Percentiles rank a stretch among this genome's conserved stretches.
These are phyloP conservation scores for Sebastes taczanowskii DNA, from an alignment of 2,797 vertebrate genomes.

Conservation along the genomic window DNA sequence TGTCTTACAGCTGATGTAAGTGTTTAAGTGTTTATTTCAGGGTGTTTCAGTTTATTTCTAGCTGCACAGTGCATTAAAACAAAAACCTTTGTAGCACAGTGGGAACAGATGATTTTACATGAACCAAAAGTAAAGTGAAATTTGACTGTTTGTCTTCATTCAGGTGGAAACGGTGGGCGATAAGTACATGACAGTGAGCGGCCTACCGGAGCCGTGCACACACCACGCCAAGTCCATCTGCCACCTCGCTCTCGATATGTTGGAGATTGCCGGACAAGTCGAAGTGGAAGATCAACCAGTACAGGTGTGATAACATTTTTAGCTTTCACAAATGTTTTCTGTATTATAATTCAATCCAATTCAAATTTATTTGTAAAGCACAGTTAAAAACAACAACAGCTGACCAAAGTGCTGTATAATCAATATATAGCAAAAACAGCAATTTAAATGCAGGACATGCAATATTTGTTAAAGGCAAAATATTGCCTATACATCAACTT, in stretches of 20 bases:
- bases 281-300: conserved; percentile 95
- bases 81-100: conserved; percentile 12
- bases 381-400: too few species aligned
- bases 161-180: conserved; percentile 99
- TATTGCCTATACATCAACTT: too few species aligned
- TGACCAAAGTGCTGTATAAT: too few species aligned
- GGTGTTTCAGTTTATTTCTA: conserved; percentile 68
- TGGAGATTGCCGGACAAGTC: conserved; percentile 98
- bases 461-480: too few species aligned
- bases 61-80: conserved; percentile 11
- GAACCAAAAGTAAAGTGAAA: conserved; percentile 19
- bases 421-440: too few species aligned
- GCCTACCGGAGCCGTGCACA: conserved; percentile 95
- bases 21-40: conserved; percentile 74
- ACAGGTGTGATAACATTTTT: conserved; percentile 82
- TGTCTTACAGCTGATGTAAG: conserved; percentile 71
- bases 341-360: background rate
- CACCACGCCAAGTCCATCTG: conserved; percentile 98
- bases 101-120: conserved; percentile 26
- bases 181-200: conserved; percentile 99
- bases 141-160: conserved; percentile 21
- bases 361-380: too few species aligned
- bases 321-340: background rate
- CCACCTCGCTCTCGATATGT: conserved; percentile 96
- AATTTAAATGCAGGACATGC: too few species aligned